Percentiles rank a stretch among this genome's conserved stretches.
phyloP scores from a whole-genome alignment of 2,888 invertebrate species.

The Ochlodes sylvanus region DNA sequence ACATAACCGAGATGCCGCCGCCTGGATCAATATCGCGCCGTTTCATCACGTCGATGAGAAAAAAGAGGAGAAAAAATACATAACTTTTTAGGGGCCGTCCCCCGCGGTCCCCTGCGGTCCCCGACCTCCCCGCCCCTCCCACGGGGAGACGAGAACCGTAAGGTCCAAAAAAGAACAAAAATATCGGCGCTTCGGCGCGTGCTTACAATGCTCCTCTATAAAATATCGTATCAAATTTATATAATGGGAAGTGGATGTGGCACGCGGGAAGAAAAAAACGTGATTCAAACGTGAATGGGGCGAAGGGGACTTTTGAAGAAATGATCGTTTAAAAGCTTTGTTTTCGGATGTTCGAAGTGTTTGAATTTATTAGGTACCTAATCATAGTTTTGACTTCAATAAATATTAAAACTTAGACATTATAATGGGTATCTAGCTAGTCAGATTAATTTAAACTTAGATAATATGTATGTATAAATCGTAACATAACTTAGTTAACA shows the following conservation, averaged over 20 bases:
- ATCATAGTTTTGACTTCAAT: too few relatives aligned
- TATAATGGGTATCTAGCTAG: too few relatives aligned
- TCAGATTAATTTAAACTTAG: too few relatives aligned
- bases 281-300: constrained; percentile 57
- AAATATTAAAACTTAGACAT: too few relatives aligned
- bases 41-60: constrained; percentile 82
- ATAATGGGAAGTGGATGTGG: constrained; percentile 73
- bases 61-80: constrained; percentile 84
- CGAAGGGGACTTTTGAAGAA: constrained; percentile 16
- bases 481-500: too few relatives aligned
- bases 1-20: constrained; percentile 52
- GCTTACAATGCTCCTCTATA: constrained; percentile 69
- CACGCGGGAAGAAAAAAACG: constrained; percentile 66
- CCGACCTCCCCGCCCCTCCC: constrained; percentile 50
- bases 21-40: constrained; percentile 78
- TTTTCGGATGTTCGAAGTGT: neutral
- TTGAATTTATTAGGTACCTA: neutral
- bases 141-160: constrained; percentile 52
- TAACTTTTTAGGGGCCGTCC: constrained; percentile 83
- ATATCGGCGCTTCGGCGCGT: constrained; percentile 70
- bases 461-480: too few relatives aligned
- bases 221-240: constrained; percentile 81
- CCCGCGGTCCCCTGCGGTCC: constrained; percentile 58
- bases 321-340: constrained; percentile 18
- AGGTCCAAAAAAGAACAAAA: constrained; percentile 70